Evolutionary conservation across 2,888 invertebrate species (phyloP).

Genomic region (Hyppa rectilinea): DNA sequence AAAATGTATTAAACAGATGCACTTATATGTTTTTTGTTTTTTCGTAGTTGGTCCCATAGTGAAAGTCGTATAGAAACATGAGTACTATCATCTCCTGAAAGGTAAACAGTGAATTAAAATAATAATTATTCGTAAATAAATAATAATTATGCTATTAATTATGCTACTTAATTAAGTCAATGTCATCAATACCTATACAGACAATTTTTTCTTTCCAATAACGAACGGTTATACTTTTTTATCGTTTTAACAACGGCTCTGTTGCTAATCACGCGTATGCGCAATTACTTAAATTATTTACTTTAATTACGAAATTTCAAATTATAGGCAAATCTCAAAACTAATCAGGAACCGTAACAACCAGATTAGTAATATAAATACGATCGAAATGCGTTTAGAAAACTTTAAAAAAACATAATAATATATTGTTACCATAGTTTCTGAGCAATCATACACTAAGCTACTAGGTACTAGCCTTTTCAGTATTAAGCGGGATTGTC

Average conservation of each 20-base stretch:
- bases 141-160: too few species aligned
- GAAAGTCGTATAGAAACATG: too few species aligned
- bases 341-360: slow-evolving; percentile 23
- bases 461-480: too few species aligned
- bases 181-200: too few species aligned
- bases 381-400: not conserved
- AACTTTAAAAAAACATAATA: not conserved
- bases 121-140: too few species aligned
- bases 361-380: slow-evolving; percentile 8
- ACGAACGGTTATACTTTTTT: slow-evolving; percentile 17
- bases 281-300: slow-evolving; percentile 59
- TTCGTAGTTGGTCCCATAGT: too few species aligned
- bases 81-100: too few species aligned
- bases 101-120: too few species aligned
- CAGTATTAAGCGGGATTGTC: too few species aligned
- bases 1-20: too few species aligned
- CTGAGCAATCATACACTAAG: not conserved
- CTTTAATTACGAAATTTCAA: slow-evolving; percentile 43
- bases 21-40: too few species aligned
- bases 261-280: slow-evolving; percentile 40
- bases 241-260: slow-evolving; percentile 37
- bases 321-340: slow-evolving; percentile 34
- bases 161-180: too few species aligned
- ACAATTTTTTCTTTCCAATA: slow-evolving; percentile 10
- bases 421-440: not conserved